Conservation (phyloP, 2,113 vertebrate species). For the Colossoma macropomum region DNA sequence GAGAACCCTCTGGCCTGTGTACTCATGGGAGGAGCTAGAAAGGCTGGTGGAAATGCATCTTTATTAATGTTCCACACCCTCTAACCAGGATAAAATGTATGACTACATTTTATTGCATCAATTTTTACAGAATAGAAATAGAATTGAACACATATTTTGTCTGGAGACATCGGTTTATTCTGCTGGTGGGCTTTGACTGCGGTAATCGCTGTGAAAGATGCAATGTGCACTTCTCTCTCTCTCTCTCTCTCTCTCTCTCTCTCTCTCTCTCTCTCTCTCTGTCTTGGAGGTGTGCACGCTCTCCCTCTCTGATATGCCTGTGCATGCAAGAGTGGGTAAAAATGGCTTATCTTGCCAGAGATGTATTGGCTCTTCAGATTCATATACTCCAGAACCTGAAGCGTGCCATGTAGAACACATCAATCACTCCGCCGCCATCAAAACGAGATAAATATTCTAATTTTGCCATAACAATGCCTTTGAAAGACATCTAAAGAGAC, state of each 20-base stretch:
- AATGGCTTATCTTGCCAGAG: conserved; percentile 79
- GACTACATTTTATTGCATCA: conserved; percentile 29
- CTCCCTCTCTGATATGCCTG: conserved; percentile 75
- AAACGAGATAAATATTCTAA: conserved; percentile 76
- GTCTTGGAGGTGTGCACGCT: conserved; percentile 61
- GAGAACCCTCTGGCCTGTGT: neutral
- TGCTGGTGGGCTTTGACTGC: conserved; percentile 37
- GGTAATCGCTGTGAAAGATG: conserved; percentile 46
- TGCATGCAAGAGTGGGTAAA: conserved; percentile 64
- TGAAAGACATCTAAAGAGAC: conserved; percentile 72
- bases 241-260: conserved; percentile 50
- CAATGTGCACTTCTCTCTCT: conserved; percentile 52
- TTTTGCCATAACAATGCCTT: conserved; percentile 73
- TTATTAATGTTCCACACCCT: conserved; percentile 11
- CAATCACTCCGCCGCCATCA: conserved; percentile 63
- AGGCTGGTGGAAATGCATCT: neutral
- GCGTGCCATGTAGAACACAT: conserved; percentile 63
- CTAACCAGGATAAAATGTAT: conserved; percentile 2
- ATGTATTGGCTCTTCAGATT: conserved; percentile 79
- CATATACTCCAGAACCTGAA: conserved; percentile 75
- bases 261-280: conserved; percentile 61
- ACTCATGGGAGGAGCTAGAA: neutral
- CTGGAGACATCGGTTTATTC: conserved; percentile 27
- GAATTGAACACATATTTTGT: conserved; percentile 20
- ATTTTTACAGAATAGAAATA: conserved; percentile 10